Evolutionary conservation across 1,140 invertebrate genomes (phyloP).

Genomic region (Arion vulgaris): DNA sequence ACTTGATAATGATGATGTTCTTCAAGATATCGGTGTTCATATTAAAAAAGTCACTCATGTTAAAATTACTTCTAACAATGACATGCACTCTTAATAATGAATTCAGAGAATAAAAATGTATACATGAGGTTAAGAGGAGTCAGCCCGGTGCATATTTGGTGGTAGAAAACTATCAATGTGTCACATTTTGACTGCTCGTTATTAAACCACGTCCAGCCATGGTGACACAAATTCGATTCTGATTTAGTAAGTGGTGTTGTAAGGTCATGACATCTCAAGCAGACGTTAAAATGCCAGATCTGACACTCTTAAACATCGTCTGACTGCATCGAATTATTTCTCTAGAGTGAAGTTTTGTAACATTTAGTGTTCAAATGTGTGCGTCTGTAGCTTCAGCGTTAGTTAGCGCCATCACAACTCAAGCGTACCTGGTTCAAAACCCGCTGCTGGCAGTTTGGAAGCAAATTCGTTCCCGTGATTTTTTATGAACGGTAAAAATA

Average conservation of each 20-base stretch:
- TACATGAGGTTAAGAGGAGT: neutral
- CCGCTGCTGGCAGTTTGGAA: too few species aligned
- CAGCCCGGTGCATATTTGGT: neutral
- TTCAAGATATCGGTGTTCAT: too few species aligned
- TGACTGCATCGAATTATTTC: neutral
- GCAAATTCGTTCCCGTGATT: too few species aligned
- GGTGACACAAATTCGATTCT: constrained; percentile 14
- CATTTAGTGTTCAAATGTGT: too few species aligned
- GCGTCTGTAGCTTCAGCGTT: too few species aligned
- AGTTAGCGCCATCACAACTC: too few species aligned
- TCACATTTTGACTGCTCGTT: neutral
- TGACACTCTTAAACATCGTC: constrained; percentile 1
- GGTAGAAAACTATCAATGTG: neutral
- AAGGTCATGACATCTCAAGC: neutral
- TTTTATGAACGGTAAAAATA: too few species aligned
- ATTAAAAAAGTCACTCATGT: too few species aligned
- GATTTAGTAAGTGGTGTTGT: neutral
- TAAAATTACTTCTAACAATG: too few species aligned
- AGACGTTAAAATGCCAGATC: neutral
- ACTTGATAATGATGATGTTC: too few species aligned
- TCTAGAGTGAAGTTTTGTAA: neutral
- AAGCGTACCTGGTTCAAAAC: too few species aligned
- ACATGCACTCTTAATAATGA: neutral
- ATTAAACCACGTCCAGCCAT: neutral
- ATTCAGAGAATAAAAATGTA: neutral